Percentiles rank a stretch among this genome's conserved stretches.
Evolutionary conservation across 1,140 invertebrate genomes (phyloP).

Genomic region (Drosophila ohnishii): DNA sequence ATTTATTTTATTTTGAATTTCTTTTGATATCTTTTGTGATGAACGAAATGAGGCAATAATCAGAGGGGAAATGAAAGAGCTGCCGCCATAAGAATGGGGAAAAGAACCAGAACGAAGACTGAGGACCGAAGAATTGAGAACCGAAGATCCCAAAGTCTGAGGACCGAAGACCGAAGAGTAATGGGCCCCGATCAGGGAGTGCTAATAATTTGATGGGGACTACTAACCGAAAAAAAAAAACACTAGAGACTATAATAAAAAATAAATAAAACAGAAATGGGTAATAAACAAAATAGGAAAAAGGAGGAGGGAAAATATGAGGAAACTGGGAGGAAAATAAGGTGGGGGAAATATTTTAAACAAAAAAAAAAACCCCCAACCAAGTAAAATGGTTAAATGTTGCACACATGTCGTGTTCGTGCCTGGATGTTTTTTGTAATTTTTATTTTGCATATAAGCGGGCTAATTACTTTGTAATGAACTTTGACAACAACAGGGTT

Average conservation of each 20-base stretch:
- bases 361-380: background rate
- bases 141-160: background rate
- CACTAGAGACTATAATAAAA: conserved; percentile 9
- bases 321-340: background rate
- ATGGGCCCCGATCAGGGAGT: conserved; percentile 49
- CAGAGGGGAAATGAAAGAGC: conserved; percentile 19
- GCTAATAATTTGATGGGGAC: conserved; percentile 52
- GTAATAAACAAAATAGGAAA: conserved; percentile 2
- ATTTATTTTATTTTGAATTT: conserved; percentile 52
- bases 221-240: conserved; percentile 31
- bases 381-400: conserved; percentile 45
- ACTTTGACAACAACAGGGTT: conserved; percentile 64
- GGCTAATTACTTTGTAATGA: conserved; percentile 81
- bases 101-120: background rate
- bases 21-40: conserved; percentile 41
- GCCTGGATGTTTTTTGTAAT: conserved; percentile 38
- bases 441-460: conserved; percentile 61
- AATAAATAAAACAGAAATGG: conserved; percentile 29
- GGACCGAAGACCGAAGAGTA: conserved; percentile 25
- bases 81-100: background rate
- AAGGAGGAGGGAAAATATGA: background rate
- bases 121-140: background rate
- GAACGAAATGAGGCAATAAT: conserved; percentile 53
- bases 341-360: conserved; percentile 53
- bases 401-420: conserved; percentile 67